phyloP scores from a whole-genome alignment of 1,140 invertebrate genomes.

The Drosophila repletoides region DNA sequence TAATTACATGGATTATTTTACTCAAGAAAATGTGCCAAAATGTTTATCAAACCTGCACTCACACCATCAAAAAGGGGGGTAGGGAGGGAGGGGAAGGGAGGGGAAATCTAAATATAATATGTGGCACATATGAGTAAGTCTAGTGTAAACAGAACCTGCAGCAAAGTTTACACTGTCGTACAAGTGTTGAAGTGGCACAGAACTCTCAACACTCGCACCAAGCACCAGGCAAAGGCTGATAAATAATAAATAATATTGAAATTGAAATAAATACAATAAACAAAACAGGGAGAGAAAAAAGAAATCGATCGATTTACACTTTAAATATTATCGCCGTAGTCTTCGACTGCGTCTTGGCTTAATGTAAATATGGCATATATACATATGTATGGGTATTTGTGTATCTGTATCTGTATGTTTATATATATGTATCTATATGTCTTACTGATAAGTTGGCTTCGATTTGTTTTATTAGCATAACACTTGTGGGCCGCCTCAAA shows the following conservation, averaged over 20 bases:
- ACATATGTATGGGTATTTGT: conserved; percentile 17
- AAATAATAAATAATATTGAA: conserved; percentile 78
- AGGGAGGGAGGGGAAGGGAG: too few species aligned
- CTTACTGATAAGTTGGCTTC: conserved; percentile 55
- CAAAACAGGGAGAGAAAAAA: conserved; percentile 37
- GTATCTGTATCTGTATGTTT: conserved; percentile 37
- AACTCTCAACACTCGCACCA: neutral
- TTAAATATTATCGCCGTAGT: conserved; percentile 47
- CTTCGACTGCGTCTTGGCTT: conserved; percentile 3
- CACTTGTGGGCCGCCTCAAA: conserved; percentile 57
- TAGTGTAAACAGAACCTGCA: conserved; percentile 44
- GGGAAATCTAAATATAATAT: too few species aligned
- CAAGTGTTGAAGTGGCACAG: conserved; percentile 51
- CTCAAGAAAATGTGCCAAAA: too few species aligned
- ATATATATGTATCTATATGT: conserved; percentile 34
- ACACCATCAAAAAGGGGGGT: neutral
- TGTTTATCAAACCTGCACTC: too few species aligned
- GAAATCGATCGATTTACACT: conserved; percentile 71
- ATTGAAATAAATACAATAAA: conserved; percentile 79
- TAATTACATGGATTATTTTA: too few species aligned
- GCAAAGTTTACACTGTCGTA: conserved; percentile 20
- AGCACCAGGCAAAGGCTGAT: conserved; percentile 34
- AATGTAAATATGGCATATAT: conserved; percentile 47
- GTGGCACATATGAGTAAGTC: too few species aligned
- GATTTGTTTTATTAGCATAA: conserved; percentile 79